A percentile compares a stretch with the other conserved stretches of the same genome.
These are phyloP conservation scores for Nasonovia ribisnigri DNA, from an alignment of 2,888 invertebrate species.

Conservation along the genomic window DNA sequence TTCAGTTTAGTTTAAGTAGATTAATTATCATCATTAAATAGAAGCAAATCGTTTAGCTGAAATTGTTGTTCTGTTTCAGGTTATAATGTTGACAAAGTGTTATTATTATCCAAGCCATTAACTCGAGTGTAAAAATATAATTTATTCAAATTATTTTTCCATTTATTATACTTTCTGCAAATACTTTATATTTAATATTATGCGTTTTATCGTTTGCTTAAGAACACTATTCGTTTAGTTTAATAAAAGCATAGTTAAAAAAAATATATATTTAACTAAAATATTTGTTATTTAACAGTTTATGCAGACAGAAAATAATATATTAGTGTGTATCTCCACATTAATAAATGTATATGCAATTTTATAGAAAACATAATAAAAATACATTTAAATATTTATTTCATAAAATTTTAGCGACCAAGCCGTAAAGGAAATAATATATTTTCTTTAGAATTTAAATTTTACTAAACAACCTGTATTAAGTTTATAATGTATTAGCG, in stretches of 20 bases:
- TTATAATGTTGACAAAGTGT: constrained; percentile 6
- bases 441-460: not conserved
- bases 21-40: constrained; percentile 4
- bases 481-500: too few species aligned
- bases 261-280: not conserved
- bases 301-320: not conserved
- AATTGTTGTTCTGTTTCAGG: constrained; percentile 3
- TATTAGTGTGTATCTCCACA: not conserved
- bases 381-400: not conserved
- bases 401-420: not conserved
- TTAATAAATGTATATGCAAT: not conserved
- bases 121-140: not conserved
- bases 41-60: not conserved
- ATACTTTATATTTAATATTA: not conserved
- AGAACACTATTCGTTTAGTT: not conserved
- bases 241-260: not conserved
- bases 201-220: not conserved
- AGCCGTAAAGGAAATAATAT: not conserved
- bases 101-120: constrained; percentile 19
- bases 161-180: not conserved
- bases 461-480: not conserved
- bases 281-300: not conserved
- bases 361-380: not conserved
- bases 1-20: not conserved
- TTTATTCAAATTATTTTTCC: constrained; percentile 17